phyloP scores from a whole-genome alignment of 2,113 vertebrate genomes.

The Daboia siamensis region DNA sequence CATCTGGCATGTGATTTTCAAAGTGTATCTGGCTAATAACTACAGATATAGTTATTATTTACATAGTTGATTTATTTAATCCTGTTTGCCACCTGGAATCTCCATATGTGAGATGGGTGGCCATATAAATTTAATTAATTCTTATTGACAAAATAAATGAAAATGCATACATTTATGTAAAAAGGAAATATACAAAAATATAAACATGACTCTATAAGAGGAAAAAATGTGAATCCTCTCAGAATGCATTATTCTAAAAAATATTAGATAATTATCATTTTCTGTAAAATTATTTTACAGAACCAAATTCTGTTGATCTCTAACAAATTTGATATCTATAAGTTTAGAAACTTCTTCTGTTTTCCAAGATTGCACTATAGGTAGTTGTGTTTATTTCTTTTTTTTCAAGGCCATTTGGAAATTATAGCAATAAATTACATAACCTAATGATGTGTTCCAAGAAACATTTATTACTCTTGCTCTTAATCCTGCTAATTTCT shows the following conservation, averaged over 20 bases:
- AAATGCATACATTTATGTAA: neutral
- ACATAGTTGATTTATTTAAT: neutral
- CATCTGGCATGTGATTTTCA: neutral
- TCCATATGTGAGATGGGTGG: neutral
- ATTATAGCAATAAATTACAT: neutral
- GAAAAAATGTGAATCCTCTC: neutral
- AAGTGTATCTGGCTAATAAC: neutral
- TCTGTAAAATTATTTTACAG: neutral
- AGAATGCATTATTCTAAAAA: neutral
- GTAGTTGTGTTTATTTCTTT: neutral
- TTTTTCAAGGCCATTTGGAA: neutral
- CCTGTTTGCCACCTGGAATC: neutral
- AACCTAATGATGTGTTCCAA: neutral
- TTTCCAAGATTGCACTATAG: neutral
- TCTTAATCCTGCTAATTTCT: neutral
- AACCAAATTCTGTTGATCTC: neutral
- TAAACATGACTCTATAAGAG: neutral
- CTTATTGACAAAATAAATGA: neutral
- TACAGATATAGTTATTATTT: neutral
- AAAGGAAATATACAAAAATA: neutral
- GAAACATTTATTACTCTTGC: neutral
- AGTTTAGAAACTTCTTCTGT: neutral
- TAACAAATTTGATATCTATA: neutral
- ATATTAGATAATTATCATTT: neutral
- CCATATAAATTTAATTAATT: neutral